These are phyloP conservation scores for Baronia brevicornis DNA, from an alignment of 2,888 invertebrate genomes.

Conservation along the genomic window DNA sequence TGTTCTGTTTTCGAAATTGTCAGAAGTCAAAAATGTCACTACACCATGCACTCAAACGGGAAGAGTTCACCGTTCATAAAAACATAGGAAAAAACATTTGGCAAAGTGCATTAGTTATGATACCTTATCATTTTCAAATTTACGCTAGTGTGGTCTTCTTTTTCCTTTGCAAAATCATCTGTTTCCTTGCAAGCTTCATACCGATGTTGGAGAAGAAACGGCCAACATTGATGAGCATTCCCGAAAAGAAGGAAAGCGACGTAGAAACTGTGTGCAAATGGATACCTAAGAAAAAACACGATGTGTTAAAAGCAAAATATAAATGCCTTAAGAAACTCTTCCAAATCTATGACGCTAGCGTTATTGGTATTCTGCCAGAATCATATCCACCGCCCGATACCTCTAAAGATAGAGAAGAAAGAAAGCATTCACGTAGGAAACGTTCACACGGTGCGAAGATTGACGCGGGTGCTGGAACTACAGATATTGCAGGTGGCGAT, in stretches of 20 bases:
- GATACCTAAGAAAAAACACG: constrained; percentile 67
- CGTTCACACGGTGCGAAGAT: constrained; percentile 52
- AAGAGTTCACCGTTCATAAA: constrained; percentile 24
- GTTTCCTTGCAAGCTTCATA: constrained; percentile 20
- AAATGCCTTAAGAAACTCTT: constrained; percentile 64
- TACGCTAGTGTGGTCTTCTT: constrained; percentile 41
- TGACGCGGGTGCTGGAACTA: constrained; percentile 51
- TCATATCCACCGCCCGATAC: constrained; percentile 19
- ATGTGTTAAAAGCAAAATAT: constrained; percentile 62
- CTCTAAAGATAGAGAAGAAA: constrained; percentile 15
- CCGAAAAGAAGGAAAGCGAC: constrained; percentile 43
- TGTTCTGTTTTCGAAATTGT: constrained; percentile 14
- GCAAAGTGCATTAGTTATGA: constrained; percentile 42
- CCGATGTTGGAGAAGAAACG: constrained; percentile 39
- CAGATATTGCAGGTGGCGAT: constrained; percentile 37
- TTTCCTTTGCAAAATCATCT: constrained; percentile 44
- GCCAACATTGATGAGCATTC: constrained; percentile 41
- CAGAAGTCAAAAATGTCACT: constrained; percentile 37
- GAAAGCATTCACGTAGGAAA: constrained; percentile 28
- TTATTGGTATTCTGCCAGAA: constrained; percentile 51
- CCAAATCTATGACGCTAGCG: constrained; percentile 61
- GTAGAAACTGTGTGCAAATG: constrained; percentile 44
- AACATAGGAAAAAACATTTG: constrained; percentile 27
- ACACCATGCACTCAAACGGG: constrained; percentile 35
- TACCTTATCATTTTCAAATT: constrained; percentile 47